These are phyloP conservation scores for Willowsia nigromaculata DNA, from an alignment of 2,888 invertebrate genomes.

Conservation along the genomic window DNA sequence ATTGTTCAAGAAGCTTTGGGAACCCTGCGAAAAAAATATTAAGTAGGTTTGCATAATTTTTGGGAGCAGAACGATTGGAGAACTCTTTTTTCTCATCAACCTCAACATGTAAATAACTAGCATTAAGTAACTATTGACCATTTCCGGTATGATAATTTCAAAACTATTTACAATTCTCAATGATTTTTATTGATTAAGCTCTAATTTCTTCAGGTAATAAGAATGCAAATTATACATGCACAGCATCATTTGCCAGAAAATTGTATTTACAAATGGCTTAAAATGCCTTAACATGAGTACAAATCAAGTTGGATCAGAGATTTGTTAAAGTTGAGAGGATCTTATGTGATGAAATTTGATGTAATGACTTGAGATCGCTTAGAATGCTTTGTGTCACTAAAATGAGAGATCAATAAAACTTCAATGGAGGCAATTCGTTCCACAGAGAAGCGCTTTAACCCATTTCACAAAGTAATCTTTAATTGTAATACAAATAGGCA, in stretches of 20 bases:
- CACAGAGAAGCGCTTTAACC: not conserved
- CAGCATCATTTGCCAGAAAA: too few relatives aligned
- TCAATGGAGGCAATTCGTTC: not conserved
- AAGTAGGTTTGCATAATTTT: not conserved
- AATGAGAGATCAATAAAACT: not conserved
- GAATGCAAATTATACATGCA: too few relatives aligned
- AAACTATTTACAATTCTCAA: not conserved
- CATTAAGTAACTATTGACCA: conserved; percentile 36
- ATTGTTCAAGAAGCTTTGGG: conserved; percentile 34
- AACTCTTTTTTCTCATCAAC: not conserved
- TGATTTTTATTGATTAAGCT: not conserved
- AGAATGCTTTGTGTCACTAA: too few relatives aligned
- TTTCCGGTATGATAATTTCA: conserved; percentile 65
- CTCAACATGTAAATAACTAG: not conserved
- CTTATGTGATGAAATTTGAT: too few relatives aligned
- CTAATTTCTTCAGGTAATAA: not conserved
- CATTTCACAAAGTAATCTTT: not conserved
- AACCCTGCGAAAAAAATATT: conserved; percentile 29
- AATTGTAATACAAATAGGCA: not conserved
- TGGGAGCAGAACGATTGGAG: not conserved
- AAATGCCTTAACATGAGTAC: too few relatives aligned
- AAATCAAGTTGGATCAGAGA: too few relatives aligned
- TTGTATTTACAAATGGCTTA: too few relatives aligned
- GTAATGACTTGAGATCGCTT: too few relatives aligned
- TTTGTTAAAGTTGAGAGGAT: too few relatives aligned